Percentiles rank a stretch among this genome's conserved stretches.
phyloP scores from a whole-genome alignment of 2,113 vertebrate species.

The Turnix velox region DNA sequence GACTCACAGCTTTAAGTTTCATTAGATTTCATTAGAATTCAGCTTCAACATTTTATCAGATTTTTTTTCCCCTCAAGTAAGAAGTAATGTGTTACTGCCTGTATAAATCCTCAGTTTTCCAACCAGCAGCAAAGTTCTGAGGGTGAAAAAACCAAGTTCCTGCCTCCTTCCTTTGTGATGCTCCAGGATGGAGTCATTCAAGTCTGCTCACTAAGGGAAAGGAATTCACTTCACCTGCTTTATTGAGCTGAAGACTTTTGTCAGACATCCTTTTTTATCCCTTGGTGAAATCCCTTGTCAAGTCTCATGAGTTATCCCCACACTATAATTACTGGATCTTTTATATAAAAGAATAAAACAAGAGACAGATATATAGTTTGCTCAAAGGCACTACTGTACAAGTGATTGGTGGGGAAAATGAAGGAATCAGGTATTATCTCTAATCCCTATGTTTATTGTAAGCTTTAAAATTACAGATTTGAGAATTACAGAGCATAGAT shows the following conservation, averaged over 20 bases:
- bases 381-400: not conserved
- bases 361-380: not conserved
- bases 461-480: not conserved
- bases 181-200: not conserved
- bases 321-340: not conserved
- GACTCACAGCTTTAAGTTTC: not conserved
- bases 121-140: not conserved
- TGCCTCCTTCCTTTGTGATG: not conserved
- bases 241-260: not conserved
- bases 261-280: not conserved
- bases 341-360: not conserved
- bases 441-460: not conserved
- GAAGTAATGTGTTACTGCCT: not conserved
- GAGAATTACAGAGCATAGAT: not conserved
- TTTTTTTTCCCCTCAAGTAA: not conserved
- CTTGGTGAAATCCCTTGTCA: not conserved
- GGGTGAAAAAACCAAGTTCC: not conserved
- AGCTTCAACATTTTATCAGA: not conserved
- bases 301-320: not conserved
- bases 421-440: not conserved
- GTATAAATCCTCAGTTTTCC: not conserved
- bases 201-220: not conserved
- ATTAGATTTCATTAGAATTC: not conserved
- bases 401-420: not conserved
- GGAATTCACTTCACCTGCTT: not conserved